Base-by-base conservation (phyloP, 1,140 invertebrate species). In the Tetramorium simillimum region DNA sequence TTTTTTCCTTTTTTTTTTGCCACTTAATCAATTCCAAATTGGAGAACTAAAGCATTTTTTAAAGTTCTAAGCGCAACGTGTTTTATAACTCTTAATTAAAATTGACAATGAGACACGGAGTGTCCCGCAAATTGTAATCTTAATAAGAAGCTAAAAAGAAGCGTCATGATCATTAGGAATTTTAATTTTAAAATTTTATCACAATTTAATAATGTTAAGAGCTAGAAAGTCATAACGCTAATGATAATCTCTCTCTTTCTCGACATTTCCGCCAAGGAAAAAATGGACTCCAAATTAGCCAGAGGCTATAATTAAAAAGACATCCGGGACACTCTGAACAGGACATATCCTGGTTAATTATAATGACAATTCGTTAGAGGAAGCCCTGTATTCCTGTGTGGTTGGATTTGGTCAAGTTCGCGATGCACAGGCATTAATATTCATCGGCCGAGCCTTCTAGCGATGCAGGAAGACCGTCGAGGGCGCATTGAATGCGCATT, bases 401-500 rank as follows among this genome's bases (percentile, higher is more conserved):
- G 51, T 51, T 40, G 14, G 7, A 67, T 37, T 80, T 78, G 58
- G 46, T 43, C 46, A 81, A 81, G 49, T 53, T 81, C 12, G 16
- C 10, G n/a, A 53, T 14, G 28, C 37, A 56, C 16, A 7, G 16
- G 28, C 40, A 78, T 78, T 65, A 78, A 78, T 78, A 78, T 78
- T 78, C 60, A 78, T 78, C 60, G 18, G 51, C 14, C 6, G 43
- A 60, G 24, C 24, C 16, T 37, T 3, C 33, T 33, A 65, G 7
- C 0, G 28, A 21, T 33, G 60, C 76, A 33, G 28, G 28, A 56
- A 40, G 49, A 51, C 6, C 21, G 12, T 46, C 43, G 10, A 49
- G 60, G 46, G 16, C 14, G 24, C n/a, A 78, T 78, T 46, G 40
- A 49, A 78, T 60, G 14, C 28, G 33, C 73, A 76, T 78, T 78